Percentiles rank a stretch among this genome's conserved stretches.
These are phyloP conservation scores for Burhinus oedicnemus DNA, from an alignment of 2,113 vertebrate genomes.

Conservation along the genomic window DNA sequence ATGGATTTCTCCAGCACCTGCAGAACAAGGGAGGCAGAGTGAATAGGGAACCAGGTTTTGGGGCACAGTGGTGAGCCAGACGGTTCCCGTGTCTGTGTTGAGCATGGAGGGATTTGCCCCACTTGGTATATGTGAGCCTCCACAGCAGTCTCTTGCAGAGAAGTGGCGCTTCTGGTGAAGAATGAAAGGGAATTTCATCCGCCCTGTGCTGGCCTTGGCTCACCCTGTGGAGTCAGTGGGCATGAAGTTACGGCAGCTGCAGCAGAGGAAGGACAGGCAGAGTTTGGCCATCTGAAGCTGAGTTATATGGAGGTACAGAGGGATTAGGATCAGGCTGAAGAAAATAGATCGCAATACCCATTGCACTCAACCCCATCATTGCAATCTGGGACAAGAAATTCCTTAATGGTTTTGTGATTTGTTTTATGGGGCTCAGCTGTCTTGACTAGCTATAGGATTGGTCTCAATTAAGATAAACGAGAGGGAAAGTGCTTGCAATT, in stretches of 20 bases:
- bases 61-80: fast-evolving
- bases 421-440: not conserved
- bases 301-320: not conserved
- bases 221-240: not conserved
- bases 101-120: not conserved
- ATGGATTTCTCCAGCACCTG: not conserved
- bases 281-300: not conserved
- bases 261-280: not conserved
- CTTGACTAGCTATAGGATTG: not conserved
- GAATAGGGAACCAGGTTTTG: not conserved
- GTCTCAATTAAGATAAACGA: not conserved
- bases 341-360: fast-evolving
- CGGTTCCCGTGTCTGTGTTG: not conserved
- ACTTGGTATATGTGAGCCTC: not conserved
- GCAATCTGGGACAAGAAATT: not conserved
- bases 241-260: too few species aligned
- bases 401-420: not conserved
- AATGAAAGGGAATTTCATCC: not conserved
- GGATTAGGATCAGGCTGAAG: not conserved
- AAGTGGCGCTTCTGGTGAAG: not conserved
- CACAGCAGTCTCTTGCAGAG: not conserved
- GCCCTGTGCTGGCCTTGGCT: not conserved
- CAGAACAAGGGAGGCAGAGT: not conserved
- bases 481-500: not conserved
- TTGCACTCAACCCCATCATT: not conserved